Percentiles rank a stretch among this genome's conserved stretches.
These are phyloP conservation scores for Bungarus multicinctus DNA, from an alignment of 2,113 vertebrate species.

Conservation along the genomic window DNA sequence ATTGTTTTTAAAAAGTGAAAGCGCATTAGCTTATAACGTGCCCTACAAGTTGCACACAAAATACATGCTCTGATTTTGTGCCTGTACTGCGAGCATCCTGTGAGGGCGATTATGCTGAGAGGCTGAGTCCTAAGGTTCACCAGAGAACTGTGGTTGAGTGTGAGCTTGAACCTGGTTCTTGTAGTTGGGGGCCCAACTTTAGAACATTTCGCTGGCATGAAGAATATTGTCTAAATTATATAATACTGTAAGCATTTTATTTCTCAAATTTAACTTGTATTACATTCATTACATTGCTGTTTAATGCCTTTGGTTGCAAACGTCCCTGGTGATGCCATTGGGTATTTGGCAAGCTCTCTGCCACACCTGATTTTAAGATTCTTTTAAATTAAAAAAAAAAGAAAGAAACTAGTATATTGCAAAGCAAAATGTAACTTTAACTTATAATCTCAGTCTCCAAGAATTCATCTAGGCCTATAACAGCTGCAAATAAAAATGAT, in stretches of 20 bases:
- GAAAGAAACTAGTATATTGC: neutral
- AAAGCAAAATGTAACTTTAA: neutral
- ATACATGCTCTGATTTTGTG: neutral
- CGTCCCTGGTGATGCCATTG: neutral
- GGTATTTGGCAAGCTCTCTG: neutral
- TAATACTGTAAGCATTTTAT: neutral
- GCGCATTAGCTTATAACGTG: neutral
- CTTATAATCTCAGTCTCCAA: neutral
- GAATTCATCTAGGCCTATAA: neutral
- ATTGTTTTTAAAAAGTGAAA: neutral
- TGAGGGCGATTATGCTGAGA: neutral
- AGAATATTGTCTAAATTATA: neutral
- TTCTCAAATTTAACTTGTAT: neutral
- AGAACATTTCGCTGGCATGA: neutral
- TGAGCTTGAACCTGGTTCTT: neutral
- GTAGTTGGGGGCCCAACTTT: neutral
- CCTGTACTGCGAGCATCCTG: neutral
- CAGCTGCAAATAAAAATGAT: neutral
- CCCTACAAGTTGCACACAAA: neutral
- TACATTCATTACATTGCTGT: neutral
- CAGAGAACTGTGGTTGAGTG: neutral
- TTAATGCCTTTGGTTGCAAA: neutral
- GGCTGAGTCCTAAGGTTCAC: neutral
- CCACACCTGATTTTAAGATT: neutral
- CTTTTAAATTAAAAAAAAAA: neutral